phyloP scores from a whole-genome alignment of 1,140 invertebrate genomes.

The Pseudobourletiella spinata region DNA sequence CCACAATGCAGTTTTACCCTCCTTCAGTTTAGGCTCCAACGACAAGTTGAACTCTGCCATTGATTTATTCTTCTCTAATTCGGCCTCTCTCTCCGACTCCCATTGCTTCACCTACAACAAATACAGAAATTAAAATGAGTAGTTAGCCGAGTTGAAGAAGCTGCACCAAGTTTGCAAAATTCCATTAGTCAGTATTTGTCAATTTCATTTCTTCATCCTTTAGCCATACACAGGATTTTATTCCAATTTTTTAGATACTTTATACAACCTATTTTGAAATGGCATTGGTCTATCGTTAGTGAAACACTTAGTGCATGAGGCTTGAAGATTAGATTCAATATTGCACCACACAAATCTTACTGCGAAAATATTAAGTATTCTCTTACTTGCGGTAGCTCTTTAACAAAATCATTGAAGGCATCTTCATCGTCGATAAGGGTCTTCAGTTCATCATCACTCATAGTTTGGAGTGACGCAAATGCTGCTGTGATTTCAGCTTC shows the following conservation, averaged over 20 bases:
- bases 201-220: too few species aligned
- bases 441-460: constrained; percentile 66
- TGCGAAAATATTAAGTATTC: too few species aligned
- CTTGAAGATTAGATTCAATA: too few species aligned
- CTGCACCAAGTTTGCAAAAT: background rate
- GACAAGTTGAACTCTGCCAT: constrained; percentile 77
- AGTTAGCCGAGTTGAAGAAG: background rate
- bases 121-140: background rate
- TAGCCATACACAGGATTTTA: too few species aligned
- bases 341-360: too few species aligned
- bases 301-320: constrained; percentile 6
- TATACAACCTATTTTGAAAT: background rate
- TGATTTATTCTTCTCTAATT: constrained; percentile 74
- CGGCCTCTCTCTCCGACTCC: constrained; percentile 69
- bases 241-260: too few species aligned
- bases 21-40: constrained; percentile 67
- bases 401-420: constrained; percentile 68
- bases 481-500: constrained; percentile 43
- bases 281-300: background rate
- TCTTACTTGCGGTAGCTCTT: constrained; percentile 64
- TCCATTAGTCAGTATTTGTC: background rate
- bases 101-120: constrained; percentile 59
- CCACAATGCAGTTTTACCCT: constrained; percentile 57
- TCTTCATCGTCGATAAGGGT: constrained; percentile 72
- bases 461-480: constrained; percentile 47